phyloP scores from a whole-genome alignment of 2,888 invertebrate species.

The Biston betularia region DNA sequence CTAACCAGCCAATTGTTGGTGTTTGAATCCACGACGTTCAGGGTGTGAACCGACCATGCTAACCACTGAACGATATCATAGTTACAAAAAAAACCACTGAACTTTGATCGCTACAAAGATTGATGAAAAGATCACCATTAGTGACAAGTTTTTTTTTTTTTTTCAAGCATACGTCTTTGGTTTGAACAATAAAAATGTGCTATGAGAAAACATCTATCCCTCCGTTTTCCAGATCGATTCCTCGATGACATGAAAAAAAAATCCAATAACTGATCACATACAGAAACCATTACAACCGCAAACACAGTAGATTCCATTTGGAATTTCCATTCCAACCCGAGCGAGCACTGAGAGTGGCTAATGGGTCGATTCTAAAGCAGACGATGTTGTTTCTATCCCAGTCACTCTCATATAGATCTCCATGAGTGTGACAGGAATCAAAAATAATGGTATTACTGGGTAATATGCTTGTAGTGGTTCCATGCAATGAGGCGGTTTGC shows the following conservation, averaged over 20 bases:
- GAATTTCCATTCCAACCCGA: slow-evolving; percentile 6
- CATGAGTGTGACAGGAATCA: background rate
- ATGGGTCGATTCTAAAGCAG: background rate
- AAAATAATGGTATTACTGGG: background rate
- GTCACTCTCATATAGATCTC: background rate
- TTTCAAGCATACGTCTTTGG: too few species aligned
- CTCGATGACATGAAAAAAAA: slow-evolving; percentile 3
- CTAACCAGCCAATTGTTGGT: too few species aligned
- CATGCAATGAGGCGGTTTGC: slow-evolving; percentile 32
- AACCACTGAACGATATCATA: too few species aligned
- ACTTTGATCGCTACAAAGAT: too few species aligned
- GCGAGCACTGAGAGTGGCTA: background rate
- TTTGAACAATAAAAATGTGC: too few species aligned
- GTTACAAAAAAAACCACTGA: too few species aligned
- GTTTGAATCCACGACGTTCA: too few species aligned
- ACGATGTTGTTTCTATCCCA: slow-evolving; percentile 1
- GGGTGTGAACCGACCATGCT: too few species aligned
- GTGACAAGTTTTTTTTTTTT: too few species aligned
- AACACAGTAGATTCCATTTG: slow-evolving; percentile 16
- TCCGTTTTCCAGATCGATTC: slow-evolving; percentile 9
- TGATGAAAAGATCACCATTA: too few species aligned
- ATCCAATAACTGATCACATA: background rate
- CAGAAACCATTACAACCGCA: slow-evolving; percentile 19
- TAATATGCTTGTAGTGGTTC: slow-evolving; percentile 2
- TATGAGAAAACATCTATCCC: background rate